Evolutionary conservation across 2,113 vertebrate genomes (phyloP), one percentile per base, ranked within the genome.

Genomic region (Rhynchomys soricoides): DNA sequence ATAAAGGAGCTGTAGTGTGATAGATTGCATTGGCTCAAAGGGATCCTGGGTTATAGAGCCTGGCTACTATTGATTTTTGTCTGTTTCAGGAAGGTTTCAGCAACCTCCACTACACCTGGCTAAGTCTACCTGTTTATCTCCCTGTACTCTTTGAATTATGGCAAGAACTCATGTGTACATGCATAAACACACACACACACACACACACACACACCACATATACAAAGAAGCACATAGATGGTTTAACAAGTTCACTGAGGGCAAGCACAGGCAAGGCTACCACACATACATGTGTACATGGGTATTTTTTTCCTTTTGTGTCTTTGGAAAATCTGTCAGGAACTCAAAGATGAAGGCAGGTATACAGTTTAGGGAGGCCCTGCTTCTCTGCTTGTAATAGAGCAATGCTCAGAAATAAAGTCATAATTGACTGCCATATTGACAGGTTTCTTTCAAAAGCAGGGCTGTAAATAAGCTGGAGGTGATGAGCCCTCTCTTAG

Each of bases 401-500:
- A 96, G 71, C 62, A 86, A 86, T 82, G 68, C 17, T 50, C 90
- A 90, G 79, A 93, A 93, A 89, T 93, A 92, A 96, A 96, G 95
- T 92, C 45, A 50, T 66, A 95, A 86, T 59, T 79, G 90, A 96
- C 59, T 59, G 43, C 31, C 52, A 22, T 95, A 73, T 93, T 92
- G 85, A 78, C 59, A 93, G 48, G 24, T 90, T 90, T 87, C 40
- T 31, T 95, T 92, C 68, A 78, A 57, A 90, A 77, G 48, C 90
- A 68, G 40, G 48, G 50, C 81, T 86, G 50, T 94, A 93, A 93
- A 94, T 92, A 93, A 93, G 86, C 48, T 92, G 89, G 52, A 86
- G 88, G 85, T 86, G 50, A 55, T 52, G 24, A 92, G 66, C 64
- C 37, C 37, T 90, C 64, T 90, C 85, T 37, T 86, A 50, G 70